Base-by-base conservation (phyloP, 2,113 vertebrate genomes). In the Nibea albiflora region DNA sequence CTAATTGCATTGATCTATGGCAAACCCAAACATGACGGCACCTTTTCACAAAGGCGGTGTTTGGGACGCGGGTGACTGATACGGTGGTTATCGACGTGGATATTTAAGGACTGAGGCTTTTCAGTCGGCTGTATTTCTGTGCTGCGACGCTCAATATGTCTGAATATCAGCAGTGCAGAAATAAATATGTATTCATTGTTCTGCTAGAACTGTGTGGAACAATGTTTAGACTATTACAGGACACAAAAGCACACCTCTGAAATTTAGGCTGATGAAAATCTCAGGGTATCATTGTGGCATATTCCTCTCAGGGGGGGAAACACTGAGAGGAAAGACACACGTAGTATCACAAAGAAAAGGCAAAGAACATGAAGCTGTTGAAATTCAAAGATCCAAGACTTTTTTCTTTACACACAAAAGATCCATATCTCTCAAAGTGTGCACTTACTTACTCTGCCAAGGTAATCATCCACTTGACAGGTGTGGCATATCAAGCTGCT, bases 1-100 rank as follows among this genome's bases (percentile, higher is more conserved):
- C 31, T 67, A 86, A 81, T 69, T 74, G 64, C 62, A 68, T 75
- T 68, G 77, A 84, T 76, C 53, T 50, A 24, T 8, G 26, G 42
- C 10, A 20, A 69, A 77, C 1, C 6, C 3, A 6, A 66, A 67
- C 0, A 46, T 2, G 20, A 14, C 35, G 49, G 6, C 12, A 22
- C 7, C 39, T 62, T 8, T 16, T 52, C 75, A 57, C n/a, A 75
- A 85, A 73, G 7, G 26, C 7, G 26, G 12, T 44, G 28, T 31
- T 19, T 56, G 14, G 14, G n/a, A 20, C 44, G 28, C 50, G 65
- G 50, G 5, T 46, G 44, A 35, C 31, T 50, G 28, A 56, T 69
- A n/a, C 19, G 35, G 60, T 0, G 9, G 53, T 54, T 62, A 73
- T 35, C 31, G 60, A 47, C 15, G 28, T 49, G 9, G 14, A 20